Evolutionary conservation across 2,113 vertebrate species (phyloP).

Genomic region (Macaca mulatta): DNA sequence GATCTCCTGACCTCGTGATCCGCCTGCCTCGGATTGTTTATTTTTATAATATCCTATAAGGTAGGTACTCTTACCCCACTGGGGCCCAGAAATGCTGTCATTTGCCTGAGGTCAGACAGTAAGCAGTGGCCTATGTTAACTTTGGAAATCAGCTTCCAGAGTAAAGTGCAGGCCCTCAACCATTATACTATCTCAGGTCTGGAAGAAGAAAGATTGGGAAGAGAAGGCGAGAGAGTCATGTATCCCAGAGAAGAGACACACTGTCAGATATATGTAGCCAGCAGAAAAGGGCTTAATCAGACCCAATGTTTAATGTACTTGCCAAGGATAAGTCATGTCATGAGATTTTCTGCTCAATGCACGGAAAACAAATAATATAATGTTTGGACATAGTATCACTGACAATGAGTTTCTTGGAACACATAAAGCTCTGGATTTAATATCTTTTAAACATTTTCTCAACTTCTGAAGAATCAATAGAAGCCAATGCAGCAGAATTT

Average conservation of each 20-base stretch:
- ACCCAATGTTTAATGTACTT: neutral
- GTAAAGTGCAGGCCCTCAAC: neutral
- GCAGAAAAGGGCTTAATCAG: neutral
- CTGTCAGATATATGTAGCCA: neutral
- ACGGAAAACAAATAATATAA: neutral
- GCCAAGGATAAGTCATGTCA: too few relatives aligned
- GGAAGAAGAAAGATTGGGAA: neutral
- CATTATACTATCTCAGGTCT: too few relatives aligned
- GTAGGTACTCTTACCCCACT: neutral
- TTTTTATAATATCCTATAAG: neutral
- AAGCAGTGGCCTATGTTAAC: neutral
- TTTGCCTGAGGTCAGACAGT: neutral
- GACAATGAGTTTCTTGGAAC: neutral
- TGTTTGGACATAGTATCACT: neutral
- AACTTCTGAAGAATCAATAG: neutral
- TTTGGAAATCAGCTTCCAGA: neutral
- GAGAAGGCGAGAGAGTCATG: neutral
- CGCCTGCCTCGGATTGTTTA: neutral
- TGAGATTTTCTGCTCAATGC: neutral
- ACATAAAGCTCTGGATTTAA: neutral
- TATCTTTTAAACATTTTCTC: neutral
- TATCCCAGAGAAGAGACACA: neutral
- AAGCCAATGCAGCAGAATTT: neutral
- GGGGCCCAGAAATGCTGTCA: neutral
- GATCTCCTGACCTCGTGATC: too few relatives aligned